These are phyloP conservation scores for Papilio elwesi DNA, from an alignment of 2,888 invertebrate species.

Conservation along the genomic window DNA sequence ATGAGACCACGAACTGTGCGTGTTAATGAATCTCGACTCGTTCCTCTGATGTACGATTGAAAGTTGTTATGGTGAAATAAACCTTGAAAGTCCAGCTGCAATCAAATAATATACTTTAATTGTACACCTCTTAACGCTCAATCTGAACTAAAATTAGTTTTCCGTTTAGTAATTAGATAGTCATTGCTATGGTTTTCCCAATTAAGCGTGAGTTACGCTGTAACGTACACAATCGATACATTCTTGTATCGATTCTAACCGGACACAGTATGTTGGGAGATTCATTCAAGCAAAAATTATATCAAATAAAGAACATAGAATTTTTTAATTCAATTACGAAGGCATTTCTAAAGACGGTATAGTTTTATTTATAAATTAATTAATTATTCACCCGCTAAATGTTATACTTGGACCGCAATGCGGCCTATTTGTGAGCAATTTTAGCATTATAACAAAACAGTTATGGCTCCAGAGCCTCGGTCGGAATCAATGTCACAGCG, in stretches of 20 bases:
- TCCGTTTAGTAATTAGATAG: too few relatives aligned
- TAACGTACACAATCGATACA: too few relatives aligned
- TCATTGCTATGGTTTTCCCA: too few relatives aligned
- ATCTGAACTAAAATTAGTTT: not conserved
- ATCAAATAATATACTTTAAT: slow-evolving; percentile 9
- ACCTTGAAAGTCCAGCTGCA: slow-evolving; percentile 18
- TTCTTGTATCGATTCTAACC: too few relatives aligned
- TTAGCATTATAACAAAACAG: not conserved
- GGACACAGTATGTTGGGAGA: too few relatives aligned
- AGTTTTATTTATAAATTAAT: too few relatives aligned
- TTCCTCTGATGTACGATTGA: slow-evolving; percentile 13
- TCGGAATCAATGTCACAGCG: slow-evolving; percentile 4
- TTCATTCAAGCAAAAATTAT: too few relatives aligned
- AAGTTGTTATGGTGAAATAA: slow-evolving; percentile 39
- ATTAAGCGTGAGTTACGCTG: too few relatives aligned
- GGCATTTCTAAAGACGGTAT: too few relatives aligned
- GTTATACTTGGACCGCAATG: not conserved
- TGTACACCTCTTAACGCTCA: not conserved
- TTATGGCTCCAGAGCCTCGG: not conserved
- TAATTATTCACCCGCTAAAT: not conserved
- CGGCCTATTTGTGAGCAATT: not conserved
- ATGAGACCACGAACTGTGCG: not conserved
- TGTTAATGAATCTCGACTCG: not conserved
- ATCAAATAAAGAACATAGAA: too few relatives aligned
- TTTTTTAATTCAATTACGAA: too few relatives aligned